phyloP scores from a whole-genome alignment of 2,113 vertebrate genomes.

The Egretta garzetta region DNA sequence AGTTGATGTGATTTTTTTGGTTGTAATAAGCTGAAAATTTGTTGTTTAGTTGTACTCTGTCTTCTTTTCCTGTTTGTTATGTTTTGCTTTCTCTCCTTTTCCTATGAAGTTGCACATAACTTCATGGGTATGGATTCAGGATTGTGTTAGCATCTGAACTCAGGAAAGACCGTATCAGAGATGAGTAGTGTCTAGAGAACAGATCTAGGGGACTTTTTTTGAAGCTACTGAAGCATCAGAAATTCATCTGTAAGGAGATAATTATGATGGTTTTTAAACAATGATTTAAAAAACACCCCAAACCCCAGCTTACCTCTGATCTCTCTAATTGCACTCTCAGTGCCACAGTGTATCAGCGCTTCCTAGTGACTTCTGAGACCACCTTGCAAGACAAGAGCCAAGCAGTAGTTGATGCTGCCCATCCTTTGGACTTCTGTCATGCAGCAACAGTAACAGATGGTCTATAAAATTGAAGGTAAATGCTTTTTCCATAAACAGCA shows the following conservation, averaged over 20 bases:
- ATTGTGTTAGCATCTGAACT: not conserved
- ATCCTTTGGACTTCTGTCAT: not conserved
- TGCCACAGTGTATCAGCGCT: not conserved
- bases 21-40: not conserved
- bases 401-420: not conserved
- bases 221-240: not conserved
- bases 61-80: not conserved
- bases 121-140: not conserved
- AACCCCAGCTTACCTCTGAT: not conserved
- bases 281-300: not conserved
- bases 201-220: not conserved
- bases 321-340: not conserved
- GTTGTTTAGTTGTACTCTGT: not conserved
- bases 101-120: not conserved
- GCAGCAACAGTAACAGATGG: not conserved
- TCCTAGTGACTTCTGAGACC: not conserved
- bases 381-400: not conserved
- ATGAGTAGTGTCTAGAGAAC: not conserved
- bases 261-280: not conserved
- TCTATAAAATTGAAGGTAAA: not conserved
- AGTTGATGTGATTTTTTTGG: not conserved
- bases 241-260: not conserved
- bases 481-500: not conserved
- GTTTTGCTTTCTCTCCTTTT: not conserved
- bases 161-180: not conserved